phyloP scores from a whole-genome alignment of 2,113 vertebrate genomes.

The Myiopsitta monachus region DNA sequence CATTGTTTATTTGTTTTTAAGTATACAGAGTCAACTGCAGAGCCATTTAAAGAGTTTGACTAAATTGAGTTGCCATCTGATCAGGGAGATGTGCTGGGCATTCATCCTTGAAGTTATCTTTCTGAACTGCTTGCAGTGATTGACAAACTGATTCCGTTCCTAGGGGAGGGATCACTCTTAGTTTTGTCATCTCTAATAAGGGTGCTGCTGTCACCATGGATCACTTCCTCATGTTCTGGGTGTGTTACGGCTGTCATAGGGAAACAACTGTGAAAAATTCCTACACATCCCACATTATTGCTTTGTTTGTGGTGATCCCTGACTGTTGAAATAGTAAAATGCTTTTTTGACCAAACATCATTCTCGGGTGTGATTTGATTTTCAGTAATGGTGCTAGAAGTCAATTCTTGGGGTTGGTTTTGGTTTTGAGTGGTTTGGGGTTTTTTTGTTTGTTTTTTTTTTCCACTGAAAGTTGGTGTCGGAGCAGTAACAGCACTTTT shows the following conservation, averaged over 20 bases:
- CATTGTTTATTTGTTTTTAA: no score
- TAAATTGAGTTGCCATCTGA: background rate
- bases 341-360: background rate
- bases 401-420: background rate
- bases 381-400: background rate
- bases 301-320: background rate
- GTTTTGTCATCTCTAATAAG: background rate
- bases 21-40: background rate
- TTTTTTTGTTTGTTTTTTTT: background rate
- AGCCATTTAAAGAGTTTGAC: background rate
- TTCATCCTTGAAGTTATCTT: background rate
- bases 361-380: background rate
- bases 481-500: background rate
- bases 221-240: fast-evolving
- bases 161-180: background rate
- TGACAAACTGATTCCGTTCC: background rate
- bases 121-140: background rate
- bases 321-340: background rate
- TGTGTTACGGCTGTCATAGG: background rate
- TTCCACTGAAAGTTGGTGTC: background rate
- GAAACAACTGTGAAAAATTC: background rate
- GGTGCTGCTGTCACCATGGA: background rate
- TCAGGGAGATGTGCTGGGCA: background rate
- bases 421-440: background rate
- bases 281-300: fast-evolving